A percentile compares a stretch with the other conserved stretches of the same genome.
Evolutionary conservation across 2,113 vertebrate species (phyloP).

Genomic region (Prolemur simus): DNA sequence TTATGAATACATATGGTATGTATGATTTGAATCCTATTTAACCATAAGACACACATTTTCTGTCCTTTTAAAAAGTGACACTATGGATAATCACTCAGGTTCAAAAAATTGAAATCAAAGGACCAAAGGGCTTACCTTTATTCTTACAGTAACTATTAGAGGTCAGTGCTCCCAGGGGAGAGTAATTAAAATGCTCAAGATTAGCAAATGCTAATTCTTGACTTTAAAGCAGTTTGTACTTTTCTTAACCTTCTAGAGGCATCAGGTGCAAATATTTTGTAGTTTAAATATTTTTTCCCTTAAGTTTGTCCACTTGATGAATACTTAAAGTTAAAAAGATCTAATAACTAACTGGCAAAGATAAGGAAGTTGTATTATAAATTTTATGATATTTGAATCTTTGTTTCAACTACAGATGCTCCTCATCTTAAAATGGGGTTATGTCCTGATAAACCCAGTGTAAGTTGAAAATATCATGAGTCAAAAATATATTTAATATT

Average conservation of each 20-base stretch:
- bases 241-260: neutral
- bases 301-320: neutral
- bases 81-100: neutral
- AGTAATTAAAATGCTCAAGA: neutral
- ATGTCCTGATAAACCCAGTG: neutral
- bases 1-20: neutral
- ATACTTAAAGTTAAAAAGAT: neutral
- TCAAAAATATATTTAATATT: neutral
- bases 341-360: neutral
- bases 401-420: neutral
- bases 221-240: conserved; percentile 18
- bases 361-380: neutral
- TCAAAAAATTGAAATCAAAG: neutral
- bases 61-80: neutral
- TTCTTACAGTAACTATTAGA: neutral
- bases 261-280: neutral
- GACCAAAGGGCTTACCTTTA: neutral
- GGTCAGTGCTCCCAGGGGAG: neutral
- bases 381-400: neutral
- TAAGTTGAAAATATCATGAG: neutral
- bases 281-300: neutral
- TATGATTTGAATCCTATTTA: neutral
- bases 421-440: neutral
- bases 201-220: neutral
- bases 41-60: neutral